A percentile compares a stretch with the other conserved stretches of the same genome.
Evolutionary conservation across 2,888 invertebrate species (phyloP).

Genomic region (Nasonovia ribisnigri): DNA sequence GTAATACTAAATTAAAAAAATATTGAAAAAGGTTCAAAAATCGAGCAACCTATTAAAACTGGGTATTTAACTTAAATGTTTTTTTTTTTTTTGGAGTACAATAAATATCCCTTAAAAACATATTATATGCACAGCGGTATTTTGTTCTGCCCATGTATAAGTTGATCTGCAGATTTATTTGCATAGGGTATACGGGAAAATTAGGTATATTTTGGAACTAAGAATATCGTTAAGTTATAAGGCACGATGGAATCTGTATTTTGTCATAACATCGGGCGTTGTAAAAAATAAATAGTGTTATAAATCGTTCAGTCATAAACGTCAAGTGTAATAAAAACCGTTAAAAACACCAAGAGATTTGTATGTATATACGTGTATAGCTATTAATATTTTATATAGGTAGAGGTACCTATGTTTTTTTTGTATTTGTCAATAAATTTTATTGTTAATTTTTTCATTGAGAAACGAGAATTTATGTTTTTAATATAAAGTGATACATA

Average conservation of each 20-base stretch:
- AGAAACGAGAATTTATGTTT: background rate
- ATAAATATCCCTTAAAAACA: background rate
- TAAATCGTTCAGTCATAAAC: constrained; percentile 43
- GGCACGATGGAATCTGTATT: constrained; percentile 21
- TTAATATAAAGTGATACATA: background rate
- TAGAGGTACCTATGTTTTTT: background rate
- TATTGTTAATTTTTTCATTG: constrained; percentile 14
- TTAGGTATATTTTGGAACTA: background rate
- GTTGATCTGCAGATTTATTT: background rate
- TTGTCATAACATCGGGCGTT: background rate
- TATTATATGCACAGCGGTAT: background rate
- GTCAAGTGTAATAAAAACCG: constrained; percentile 36
- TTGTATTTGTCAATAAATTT: background rate
- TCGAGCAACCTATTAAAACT: background rate
- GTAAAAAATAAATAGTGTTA: background rate
- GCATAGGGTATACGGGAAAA: background rate
- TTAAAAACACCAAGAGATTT: constrained; percentile 1
- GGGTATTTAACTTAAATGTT: background rate
- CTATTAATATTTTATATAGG: background rate
- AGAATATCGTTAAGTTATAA: constrained; percentile 2
- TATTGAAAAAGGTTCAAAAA: background rate
- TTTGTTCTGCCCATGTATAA: background rate
- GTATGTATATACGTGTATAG: background rate
- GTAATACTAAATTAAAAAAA: background rate
- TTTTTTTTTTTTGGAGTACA: background rate